A percentile compares a stretch with the other conserved stretches of the same genome.
Conservation (phyloP, 2,888 invertebrate species). For the Escarpia spicata region DNA sequence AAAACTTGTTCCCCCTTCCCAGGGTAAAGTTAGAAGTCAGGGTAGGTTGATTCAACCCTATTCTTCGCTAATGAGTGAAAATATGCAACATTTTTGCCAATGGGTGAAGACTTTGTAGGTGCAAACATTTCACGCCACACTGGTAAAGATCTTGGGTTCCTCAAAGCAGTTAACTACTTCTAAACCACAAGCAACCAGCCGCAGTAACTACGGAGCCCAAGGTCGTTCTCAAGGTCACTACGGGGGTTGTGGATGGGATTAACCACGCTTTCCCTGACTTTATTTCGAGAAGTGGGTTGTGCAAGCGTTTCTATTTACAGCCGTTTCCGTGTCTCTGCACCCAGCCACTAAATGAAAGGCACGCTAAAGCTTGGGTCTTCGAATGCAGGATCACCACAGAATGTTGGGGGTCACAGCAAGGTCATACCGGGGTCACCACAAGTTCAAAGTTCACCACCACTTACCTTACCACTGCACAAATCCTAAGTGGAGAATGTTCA, state of each 20-base stretch:
- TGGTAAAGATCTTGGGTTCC: background rate
- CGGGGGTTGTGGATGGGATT: background rate
- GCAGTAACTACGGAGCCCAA: background rate
- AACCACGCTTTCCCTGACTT: background rate
- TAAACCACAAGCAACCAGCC: background rate
- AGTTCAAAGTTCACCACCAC: background rate
- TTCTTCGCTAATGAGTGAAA: background rate
- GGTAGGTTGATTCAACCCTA: background rate
- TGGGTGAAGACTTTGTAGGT: background rate
- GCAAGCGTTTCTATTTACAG: background rate
- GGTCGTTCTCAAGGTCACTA: background rate
- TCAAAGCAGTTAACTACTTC: background rate
- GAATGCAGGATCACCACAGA: background rate
- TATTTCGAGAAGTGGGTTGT: background rate
- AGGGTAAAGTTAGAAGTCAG: too few relatives aligned
- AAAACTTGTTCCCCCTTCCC: too few relatives aligned
- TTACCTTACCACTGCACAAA: background rate
- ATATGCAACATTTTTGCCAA: background rate
- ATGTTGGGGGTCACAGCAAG: background rate
- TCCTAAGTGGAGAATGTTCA: background rate
- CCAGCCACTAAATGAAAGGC: background rate
- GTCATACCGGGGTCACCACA: background rate
- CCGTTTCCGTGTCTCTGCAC: background rate
- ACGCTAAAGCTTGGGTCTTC: background rate
- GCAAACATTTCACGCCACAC: background rate